Percentiles rank a stretch among this genome's conserved stretches.
Conservation (phyloP, 2,113 vertebrate genomes). For the Gracilinanus agilis region DNA sequence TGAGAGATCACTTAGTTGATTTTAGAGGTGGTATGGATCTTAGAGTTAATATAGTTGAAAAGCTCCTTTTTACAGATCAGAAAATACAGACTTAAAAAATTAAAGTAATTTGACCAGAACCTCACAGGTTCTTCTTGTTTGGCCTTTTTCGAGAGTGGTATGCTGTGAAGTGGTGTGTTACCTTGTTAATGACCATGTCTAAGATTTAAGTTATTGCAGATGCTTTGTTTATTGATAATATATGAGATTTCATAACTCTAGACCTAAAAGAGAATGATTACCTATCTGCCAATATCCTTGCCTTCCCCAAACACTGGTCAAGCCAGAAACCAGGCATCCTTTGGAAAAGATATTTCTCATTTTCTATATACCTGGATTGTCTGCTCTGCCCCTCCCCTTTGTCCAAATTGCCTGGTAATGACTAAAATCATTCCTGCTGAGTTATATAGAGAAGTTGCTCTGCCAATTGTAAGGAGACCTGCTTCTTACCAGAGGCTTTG, state of each 20-base stretch:
- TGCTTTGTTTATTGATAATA: neutral
- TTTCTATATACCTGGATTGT: neutral
- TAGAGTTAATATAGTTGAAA: neutral
- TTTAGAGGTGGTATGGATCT: neutral
- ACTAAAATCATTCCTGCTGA: neutral
- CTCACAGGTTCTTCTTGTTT: neutral
- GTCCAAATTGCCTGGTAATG: neutral
- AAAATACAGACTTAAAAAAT: neutral
- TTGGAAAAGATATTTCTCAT: neutral
- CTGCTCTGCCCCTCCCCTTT: neutral
- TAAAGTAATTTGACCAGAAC: neutral
- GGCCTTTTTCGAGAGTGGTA: neutral
- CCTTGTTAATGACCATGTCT: neutral
- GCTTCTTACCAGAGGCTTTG: neutral
- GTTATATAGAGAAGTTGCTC: neutral
- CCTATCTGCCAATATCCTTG: neutral
- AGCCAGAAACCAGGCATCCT: neutral
- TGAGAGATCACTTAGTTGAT: neutral
- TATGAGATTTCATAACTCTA: neutral
- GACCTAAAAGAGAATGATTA: neutral
- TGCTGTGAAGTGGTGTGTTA: neutral
- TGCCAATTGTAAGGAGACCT: neutral
- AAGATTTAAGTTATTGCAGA: neutral
- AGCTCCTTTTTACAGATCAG: neutral
- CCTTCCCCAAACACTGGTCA: neutral